Evolutionary conservation across 1,140 invertebrate species (phyloP), one percentile per base, ranked within the genome.

Genomic region (Octopus bimaculoides): DNA sequence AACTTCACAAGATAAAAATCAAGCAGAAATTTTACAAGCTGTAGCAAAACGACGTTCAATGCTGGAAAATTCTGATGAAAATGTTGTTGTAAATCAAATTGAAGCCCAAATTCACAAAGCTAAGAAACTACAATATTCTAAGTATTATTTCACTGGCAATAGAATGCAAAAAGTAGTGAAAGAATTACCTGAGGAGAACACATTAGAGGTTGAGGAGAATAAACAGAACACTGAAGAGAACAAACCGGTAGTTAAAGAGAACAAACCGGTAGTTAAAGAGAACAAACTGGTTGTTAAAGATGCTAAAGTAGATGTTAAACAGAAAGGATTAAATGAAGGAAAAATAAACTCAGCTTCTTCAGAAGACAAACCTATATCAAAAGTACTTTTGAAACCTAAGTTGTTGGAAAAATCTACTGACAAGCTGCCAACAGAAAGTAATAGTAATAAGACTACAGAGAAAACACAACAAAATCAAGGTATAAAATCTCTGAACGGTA

Each of bases 101-200:
- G 87, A 88, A 81, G 82, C 83, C n/a, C 82, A 82, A 75, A 80
- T 88, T 53, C 84, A 88, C 74, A 87, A 86, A 82, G 88, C 86
- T 41, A 87, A 87, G 82, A 88, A 88, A 81, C 79, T 88, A 41
- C 87, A 88, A 74, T 83, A 86, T 14, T 84, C 85, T 75, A 88
- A 88, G 79, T 84, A 84, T 75, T 83, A 82, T 52, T 81, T 84
- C 55, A 75, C 84, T 66, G 82, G 84, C 82, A 83, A 66, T 78
- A 14, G 41, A 17, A 20, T 66, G n/a, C 12, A 78, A 61, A 78
- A 56, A 66, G 54, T n/a, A 52, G 54, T 66, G 10, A 55, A 56
- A 52, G 61, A 55, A 12, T 75, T 75, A 14, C 52, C 74, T 26
- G 74, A 75, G 52, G 41, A 85, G 53, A 81, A 79, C 8, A 79